Evolutionary conservation across 1,140 invertebrate genomes (phyloP), one percentile per base, ranked within the genome.

Genomic region (Drosophila fuyamai): DNA sequence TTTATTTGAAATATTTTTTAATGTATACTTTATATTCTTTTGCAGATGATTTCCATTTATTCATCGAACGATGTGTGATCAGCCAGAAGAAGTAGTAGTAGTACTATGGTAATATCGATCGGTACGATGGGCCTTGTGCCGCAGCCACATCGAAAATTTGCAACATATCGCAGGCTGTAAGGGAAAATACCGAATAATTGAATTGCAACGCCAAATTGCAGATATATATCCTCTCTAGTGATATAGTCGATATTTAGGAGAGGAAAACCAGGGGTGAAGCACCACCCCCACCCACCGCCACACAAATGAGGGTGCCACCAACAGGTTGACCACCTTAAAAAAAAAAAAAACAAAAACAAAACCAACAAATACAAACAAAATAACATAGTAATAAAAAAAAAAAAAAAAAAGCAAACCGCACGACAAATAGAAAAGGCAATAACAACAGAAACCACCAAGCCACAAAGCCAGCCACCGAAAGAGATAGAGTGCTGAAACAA

Each of bases 71-170:
- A 18, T 44, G 23, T 23, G 23, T 23, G 38, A 66, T 73, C 32
- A 27, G 46, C 38, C 18, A 29, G 29, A 13, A 44, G 13, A 10
- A 14, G 18, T 29, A 12, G 12, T 44, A 51, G 38, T 18, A 47
- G 67, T 46, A 73, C 54, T 71, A 83, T 83, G 81, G 66, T 54
- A 61, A 54, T 29, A 63, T 68, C 35, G 35, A 51, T 67, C 60
- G 38, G 53, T 79, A 71, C 48, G 67, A 79, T 86, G 83, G 83
- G 82, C 79, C 70, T 79, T 44, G 48, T 79, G 65, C 76, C 70
- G 83, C 82, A 62, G 75, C 79, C 60, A 58, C 77, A 61, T 57
- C 44, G 43, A 59, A 35, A 65, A 38, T 43, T 71, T 48, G 77
- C 46, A 60, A 68, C 47, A 38, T 38, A 66, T 35, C 43, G 38